Conservation (phyloP, 2,888 invertebrate genomes). For the Pachliopta kotzebuea region DNA sequence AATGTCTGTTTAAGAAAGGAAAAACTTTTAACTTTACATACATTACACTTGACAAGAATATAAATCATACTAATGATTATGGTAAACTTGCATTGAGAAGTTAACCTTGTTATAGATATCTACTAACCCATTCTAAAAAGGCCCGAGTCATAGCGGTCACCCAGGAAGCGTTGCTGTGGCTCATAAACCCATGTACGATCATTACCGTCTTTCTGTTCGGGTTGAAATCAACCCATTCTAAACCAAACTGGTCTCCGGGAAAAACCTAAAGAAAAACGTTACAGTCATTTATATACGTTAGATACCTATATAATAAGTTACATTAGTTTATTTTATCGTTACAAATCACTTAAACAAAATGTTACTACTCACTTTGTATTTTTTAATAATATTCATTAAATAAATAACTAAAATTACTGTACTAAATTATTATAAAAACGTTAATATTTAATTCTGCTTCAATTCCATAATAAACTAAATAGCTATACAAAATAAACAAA, state of each 20-base stretch:
- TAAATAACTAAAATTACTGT: too few relatives aligned
- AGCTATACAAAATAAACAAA: not conserved
- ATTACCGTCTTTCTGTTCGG: constrained; percentile 75
- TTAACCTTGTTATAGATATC: not conserved
- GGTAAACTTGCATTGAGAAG: not conserved
- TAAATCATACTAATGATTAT: not conserved
- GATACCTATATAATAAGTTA: too few relatives aligned
- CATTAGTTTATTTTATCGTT: not conserved
- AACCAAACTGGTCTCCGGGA: constrained; percentile 71
- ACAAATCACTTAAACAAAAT: not conserved
- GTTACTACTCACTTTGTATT: too few relatives aligned
- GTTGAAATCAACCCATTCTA: constrained; percentile 81
- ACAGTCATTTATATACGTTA: not conserved
- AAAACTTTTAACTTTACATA: too few relatives aligned
- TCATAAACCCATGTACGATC: constrained; percentile 84
- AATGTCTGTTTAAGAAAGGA: too few relatives aligned
- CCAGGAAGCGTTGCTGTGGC: constrained; percentile 81
- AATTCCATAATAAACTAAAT: not conserved
- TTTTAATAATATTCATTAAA: too few relatives aligned
- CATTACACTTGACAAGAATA: not conserved
- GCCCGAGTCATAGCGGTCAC: constrained; percentile 79
- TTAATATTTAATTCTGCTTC: not conserved
- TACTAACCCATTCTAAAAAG: constrained; percentile 77
- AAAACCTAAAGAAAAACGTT: constrained; percentile 46
- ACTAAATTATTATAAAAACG: not conserved